Evolutionary conservation across 2,113 vertebrate genomes (phyloP).

Genomic region (Ornithorhynchus anatinus): DNA sequence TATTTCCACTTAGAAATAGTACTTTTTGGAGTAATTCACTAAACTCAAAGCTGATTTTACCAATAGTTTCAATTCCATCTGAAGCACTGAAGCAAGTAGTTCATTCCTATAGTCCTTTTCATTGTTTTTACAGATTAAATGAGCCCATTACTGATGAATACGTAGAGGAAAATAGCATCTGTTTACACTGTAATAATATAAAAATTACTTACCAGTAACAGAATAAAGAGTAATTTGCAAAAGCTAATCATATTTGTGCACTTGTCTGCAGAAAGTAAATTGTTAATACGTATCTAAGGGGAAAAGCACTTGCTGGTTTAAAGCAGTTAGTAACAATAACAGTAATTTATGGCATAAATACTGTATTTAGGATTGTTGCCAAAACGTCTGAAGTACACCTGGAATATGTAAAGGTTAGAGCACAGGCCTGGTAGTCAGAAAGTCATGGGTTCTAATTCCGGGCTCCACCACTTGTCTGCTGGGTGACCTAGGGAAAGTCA

Average conservation of each 20-base stretch:
- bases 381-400: not conserved
- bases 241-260: slow-evolving; percentile 73
- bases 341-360: not conserved
- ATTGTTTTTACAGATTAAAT: slow-evolving; percentile 67
- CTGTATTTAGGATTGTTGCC: slow-evolving; percentile 8
- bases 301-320: slow-evolving; percentile 49
- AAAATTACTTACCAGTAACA: slow-evolving; percentile 76
- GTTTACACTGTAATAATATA: slow-evolving; percentile 70
- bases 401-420: not conserved
- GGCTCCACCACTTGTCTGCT: too few species aligned
- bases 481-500: too few species aligned
- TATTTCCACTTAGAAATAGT: too few species aligned
- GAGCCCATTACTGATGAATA: slow-evolving; percentile 66
- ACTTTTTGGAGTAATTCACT: slow-evolving; percentile 11
- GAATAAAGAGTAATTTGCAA: slow-evolving; percentile 71
- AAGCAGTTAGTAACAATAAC: slow-evolving; percentile 34
- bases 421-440: too few species aligned
- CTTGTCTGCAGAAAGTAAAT: slow-evolving; percentile 69
- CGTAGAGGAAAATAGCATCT: slow-evolving; percentile 69
- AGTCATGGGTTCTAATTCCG: too few species aligned
- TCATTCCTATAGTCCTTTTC: slow-evolving; percentile 64
- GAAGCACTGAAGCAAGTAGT: slow-evolving; percentile 43
- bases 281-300: slow-evolving; percentile 56
- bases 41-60: slow-evolving; percentile 38
- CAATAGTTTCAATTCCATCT: slow-evolving; percentile 38